Evolutionary conservation across 2,797 vertebrate genomes (phyloP).

Genomic region (Anabas testudineus): DNA sequence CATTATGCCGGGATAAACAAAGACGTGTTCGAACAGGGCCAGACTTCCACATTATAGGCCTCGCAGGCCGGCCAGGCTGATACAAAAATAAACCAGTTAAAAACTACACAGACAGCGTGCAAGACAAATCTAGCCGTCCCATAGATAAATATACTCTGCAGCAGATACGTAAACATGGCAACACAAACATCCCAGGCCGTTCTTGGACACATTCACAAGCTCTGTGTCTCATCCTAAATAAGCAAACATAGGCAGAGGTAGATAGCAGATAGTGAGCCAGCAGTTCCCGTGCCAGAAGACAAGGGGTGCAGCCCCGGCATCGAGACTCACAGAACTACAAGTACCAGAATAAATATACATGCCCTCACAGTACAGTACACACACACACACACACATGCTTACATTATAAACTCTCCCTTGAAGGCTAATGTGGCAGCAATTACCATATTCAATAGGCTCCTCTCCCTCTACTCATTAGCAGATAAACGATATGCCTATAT

Average conservation of each 20-base stretch:
- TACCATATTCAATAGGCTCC: conserved; percentile 97
- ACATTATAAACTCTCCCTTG: conserved; percentile 89
- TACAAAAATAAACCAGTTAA: conserved; percentile 49
- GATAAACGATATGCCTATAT: conserved; percentile 96
- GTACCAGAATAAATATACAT: conserved; percentile 72
- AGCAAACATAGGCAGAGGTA: conserved; percentile 60
- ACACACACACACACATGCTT: conserved; percentile 30
- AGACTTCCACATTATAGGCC: conserved; percentile 49
- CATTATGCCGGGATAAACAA: conserved; percentile 1
- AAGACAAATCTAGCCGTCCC: conserved; percentile 48
- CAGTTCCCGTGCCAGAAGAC: conserved; percentile 42
- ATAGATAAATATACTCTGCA: conserved; percentile 59
- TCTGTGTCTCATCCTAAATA: conserved; percentile 51
- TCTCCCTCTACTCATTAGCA: conserved; percentile 96
- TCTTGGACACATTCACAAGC: conserved; percentile 56
- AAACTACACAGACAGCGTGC: conserved; percentile 56
- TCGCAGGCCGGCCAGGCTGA: conserved; percentile 32
- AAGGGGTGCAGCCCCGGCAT: conserved; percentile 56
- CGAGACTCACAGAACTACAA: conserved; percentile 72
- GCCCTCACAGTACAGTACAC: conserved; percentile 24
- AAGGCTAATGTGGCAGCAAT: conserved; percentile 95
- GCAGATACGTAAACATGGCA: conserved; percentile 64
- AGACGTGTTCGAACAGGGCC: conserved; percentile 23
- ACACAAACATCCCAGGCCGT: conserved; percentile 62
- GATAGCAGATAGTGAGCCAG: conserved; percentile 52